These are phyloP conservation scores for Emydura subglobosa DNA, from an alignment of 2,113 vertebrate genomes.

Conservation along the genomic window DNA sequence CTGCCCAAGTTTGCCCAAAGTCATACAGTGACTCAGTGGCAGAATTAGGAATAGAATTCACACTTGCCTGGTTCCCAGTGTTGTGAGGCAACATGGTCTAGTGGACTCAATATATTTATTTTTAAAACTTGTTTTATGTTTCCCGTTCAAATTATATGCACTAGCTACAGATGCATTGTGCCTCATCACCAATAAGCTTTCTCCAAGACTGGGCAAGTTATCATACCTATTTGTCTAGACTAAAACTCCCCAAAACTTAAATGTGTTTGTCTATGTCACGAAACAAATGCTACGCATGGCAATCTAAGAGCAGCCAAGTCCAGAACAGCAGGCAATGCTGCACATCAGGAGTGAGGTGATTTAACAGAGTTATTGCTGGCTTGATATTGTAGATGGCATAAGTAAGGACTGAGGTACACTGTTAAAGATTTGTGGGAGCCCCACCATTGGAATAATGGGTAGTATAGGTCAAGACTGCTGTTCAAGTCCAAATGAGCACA, in stretches of 20 bases:
- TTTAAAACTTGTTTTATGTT: neutral
- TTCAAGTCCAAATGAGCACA: neutral
- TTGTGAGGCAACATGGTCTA: neutral
- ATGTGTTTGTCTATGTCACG: neutral
- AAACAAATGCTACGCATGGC: neutral
- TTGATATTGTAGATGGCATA: rapidly evolving
- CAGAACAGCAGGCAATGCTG: neutral
- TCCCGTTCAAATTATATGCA: neutral
- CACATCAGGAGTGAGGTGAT: neutral
- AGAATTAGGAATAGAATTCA: neutral
- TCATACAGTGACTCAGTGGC: rapidly evolving
- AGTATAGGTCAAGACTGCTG: neutral
- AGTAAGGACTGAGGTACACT: neutral
- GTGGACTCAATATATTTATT: neutral
- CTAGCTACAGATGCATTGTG: neutral
- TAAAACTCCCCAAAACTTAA: neutral
- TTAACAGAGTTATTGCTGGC: rapidly evolving
- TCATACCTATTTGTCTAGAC: neutral
- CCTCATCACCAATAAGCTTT: neutral
- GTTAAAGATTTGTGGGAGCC: neutral
- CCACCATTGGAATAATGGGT: neutral
- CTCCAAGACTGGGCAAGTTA: neutral
- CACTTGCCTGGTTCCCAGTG: neutral
- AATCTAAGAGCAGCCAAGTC: neutral
- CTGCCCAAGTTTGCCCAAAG: neutral